Evolutionary conservation across 2,113 vertebrate genomes (phyloP), one percentile per base, ranked within the genome.

Genomic region (Hydrochoerus hydrochaeris): DNA sequence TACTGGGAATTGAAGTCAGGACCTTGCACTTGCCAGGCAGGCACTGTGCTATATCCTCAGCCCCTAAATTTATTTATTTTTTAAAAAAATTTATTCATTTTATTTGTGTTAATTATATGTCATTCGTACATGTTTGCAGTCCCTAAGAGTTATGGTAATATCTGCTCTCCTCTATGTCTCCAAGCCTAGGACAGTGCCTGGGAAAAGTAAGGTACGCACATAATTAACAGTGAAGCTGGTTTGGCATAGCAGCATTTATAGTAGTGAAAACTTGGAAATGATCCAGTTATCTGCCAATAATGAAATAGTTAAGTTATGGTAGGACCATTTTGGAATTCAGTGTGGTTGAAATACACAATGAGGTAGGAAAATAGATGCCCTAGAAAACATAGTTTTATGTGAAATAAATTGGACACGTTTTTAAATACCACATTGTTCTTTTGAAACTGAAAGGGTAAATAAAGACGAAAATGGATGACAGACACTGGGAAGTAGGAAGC

Each of bases 211-310:
- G 16, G 19, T 41, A 88, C 30, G 35, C 19, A 44, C 7, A 85
- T 16, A 57, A 17, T 20, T 3, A 32, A 54, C 26, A 49, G 2
- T 38, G 13, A 44, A 35, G 60, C 38, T 49, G 46, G 7, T 92
- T 94, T 73, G 60, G 19, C 82, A 60, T n/a, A 95, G 38, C 54
- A 84, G 49, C 85, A 22, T 91, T 94, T 89, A 54, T 67, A 91
- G 86, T 52, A 96, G 16, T 71, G 35, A 91, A 96, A 85, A 88
- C 83, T 88, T 93, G 82, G 44, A 41, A 96, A 82, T 88, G 65
- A 90, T 17, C 58, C 78, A 88, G 14, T 7, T 94, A 35, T 54
- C 24, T 81, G 7, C 85, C 30, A 85, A 32, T 54, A 81, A 94
- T 57, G 38, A 58, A 77, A 80, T 44, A 83, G 60, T 63, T 78